Conservation (phyloP, 2,113 vertebrate genomes). For the Theristicus caerulescens region DNA sequence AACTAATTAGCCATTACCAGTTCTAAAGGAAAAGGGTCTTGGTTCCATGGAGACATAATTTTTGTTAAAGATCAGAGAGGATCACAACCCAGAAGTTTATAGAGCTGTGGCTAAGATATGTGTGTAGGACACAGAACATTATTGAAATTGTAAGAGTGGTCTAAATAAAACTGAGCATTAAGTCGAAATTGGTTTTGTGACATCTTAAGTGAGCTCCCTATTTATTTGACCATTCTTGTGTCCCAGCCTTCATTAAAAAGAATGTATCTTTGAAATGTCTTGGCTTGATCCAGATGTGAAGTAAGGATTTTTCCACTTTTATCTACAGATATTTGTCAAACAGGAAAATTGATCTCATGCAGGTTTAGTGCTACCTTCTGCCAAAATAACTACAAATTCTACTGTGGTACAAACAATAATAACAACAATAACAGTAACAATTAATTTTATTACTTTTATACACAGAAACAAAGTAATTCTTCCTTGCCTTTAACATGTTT, state of each 20-base stretch:
- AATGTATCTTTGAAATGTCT: not conserved
- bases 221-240: not conserved
- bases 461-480: not conserved
- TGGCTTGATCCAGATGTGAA: not conserved
- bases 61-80: not conserved
- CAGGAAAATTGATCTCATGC: not conserved
- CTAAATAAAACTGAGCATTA: not conserved
- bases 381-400: not conserved
- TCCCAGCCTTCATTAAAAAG: not conserved
- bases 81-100: not conserved
- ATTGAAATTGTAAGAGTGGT: not conserved
- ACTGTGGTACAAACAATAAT: not conserved
- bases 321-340: not conserved
- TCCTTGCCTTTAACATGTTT: not conserved
- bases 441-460: not conserved
- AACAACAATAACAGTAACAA: not conserved
- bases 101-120: not conserved
- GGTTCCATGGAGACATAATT: not conserved
- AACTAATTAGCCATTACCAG: not conserved
- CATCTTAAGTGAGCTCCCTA: not conserved
- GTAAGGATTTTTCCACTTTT: not conserved
- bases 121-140: not conserved
- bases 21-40: not conserved
- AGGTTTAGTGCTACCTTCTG: not conserved
- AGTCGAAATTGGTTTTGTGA: not conserved